These are phyloP conservation scores for Speoplatyrhinus poulsoni DNA, from an alignment of 2,113 vertebrate genomes.

Conservation along the genomic window DNA sequence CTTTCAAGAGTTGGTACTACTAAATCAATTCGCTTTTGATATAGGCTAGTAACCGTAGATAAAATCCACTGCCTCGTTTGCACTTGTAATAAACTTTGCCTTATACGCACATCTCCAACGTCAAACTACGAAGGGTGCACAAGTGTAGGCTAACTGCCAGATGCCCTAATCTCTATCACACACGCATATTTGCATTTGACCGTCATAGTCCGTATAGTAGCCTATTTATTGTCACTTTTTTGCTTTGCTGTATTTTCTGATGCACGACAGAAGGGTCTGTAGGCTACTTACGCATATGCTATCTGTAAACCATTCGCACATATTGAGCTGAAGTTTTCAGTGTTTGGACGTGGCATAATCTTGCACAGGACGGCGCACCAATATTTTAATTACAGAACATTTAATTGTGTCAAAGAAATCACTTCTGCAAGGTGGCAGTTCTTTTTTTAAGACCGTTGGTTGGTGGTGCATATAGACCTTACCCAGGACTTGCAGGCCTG, in stretches of 20 bases:
- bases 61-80: background rate
- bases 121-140: constrained; percentile 28
- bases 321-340: constrained; percentile 23
- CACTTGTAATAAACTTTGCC: background rate
- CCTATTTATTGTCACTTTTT: background rate
- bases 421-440: constrained; percentile 4
- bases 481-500: constrained; percentile 29
- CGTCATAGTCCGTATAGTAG: background rate
- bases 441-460: constrained; percentile 40
- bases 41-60: background rate
- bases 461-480: constrained; percentile 43
- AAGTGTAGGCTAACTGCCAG: background rate
- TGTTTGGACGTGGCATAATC: constrained; percentile 1
- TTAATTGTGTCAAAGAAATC: background rate
- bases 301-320: background rate
- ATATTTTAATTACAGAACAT: background rate
- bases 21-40: background rate
- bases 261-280: background rate
- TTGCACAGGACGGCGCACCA: background rate
- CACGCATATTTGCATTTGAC: background rate
- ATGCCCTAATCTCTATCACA: background rate
- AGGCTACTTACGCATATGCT: background rate
- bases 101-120: constrained; percentile 42
- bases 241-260: background rate
- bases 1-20: background rate